Percentiles rank a stretch among this genome's conserved stretches.
phyloP scores from a whole-genome alignment of 2,113 vertebrate species.

The Ancistrus triradiatus region DNA sequence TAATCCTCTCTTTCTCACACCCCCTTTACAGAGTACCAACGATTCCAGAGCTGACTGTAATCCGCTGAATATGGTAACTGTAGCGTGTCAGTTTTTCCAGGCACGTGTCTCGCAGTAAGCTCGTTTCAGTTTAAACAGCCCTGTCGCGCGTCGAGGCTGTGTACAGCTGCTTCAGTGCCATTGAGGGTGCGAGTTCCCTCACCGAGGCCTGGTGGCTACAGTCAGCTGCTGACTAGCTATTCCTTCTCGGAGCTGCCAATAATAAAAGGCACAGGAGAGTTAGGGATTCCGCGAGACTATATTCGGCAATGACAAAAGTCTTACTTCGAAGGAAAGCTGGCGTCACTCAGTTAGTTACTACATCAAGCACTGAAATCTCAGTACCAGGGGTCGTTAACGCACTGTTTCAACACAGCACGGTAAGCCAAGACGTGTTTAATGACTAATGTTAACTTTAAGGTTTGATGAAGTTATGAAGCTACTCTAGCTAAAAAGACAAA shows the following conservation, averaged over 20 bases:
- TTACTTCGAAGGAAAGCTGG: slow-evolving; percentile 31
- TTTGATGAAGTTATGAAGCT: too few species aligned
- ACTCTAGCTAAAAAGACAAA: too few species aligned
- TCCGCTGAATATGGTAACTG: too few species aligned
- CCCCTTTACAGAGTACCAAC: too few species aligned
- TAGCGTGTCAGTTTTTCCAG: slow-evolving; percentile 3
- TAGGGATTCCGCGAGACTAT: slow-evolving; percentile 36
- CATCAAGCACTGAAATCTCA: too few species aligned
- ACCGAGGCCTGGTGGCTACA: slow-evolving; percentile 10
- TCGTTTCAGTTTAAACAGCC: slow-evolving; percentile 4
- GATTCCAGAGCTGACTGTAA: too few species aligned
- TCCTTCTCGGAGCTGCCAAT: slow-evolving; percentile 19
- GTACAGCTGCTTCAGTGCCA: slow-evolving; percentile 8
- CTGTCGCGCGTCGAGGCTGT: neutral
- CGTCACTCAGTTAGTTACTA: too few species aligned
- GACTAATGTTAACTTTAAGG: too few species aligned
- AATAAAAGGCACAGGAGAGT: slow-evolving; percentile 22
- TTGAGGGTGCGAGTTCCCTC: slow-evolving; percentile 4
- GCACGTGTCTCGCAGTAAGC: neutral
- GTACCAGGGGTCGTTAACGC: too few species aligned
- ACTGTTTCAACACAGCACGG: too few species aligned
- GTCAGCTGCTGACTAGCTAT: slow-evolving; percentile 42
- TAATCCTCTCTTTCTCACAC: too few species aligned
- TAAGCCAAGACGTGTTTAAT: too few species aligned
- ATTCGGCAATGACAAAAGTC: slow-evolving; percentile 42